Evolutionary conservation across 1,140 invertebrate genomes (phyloP).

Genomic region (Panagrolaimus sp.): DNA sequence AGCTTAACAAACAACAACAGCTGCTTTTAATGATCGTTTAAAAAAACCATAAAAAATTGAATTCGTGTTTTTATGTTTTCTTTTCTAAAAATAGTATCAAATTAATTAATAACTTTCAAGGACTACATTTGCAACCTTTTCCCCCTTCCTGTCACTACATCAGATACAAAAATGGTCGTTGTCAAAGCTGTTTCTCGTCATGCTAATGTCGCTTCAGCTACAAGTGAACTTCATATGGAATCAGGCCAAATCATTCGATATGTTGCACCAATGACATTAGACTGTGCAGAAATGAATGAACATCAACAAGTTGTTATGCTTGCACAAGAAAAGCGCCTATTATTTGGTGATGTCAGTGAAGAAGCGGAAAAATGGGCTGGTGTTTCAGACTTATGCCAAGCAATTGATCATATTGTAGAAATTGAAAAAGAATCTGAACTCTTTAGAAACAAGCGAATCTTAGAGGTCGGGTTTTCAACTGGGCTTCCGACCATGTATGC

Average conservation of each 20-base stretch:
- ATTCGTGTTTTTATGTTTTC: too few species aligned
- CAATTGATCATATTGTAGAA: slow-evolving; percentile 43
- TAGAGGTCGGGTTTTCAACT: slow-evolving; percentile 52
- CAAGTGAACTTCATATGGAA: slow-evolving; percentile 43
- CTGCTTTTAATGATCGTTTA: too few species aligned
- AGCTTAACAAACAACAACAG: too few species aligned
- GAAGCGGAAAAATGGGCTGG: slow-evolving; percentile 41
- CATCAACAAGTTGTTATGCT: slow-evolving; percentile 18
- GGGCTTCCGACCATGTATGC: slow-evolving; percentile 53
- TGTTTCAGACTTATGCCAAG: slow-evolving; percentile 49
- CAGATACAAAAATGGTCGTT: neutral
- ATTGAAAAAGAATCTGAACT: slow-evolving; percentile 50
- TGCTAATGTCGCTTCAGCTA: slow-evolving; percentile 15
- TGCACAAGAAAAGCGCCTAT: slow-evolving; percentile 17
- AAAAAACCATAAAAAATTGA: too few species aligned
- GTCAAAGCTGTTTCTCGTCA: slow-evolving; percentile 1
- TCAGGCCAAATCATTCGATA: slow-evolving; percentile 41
- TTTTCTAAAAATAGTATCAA: too few species aligned
- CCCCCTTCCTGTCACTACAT: neutral
- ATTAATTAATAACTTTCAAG: too few species aligned
- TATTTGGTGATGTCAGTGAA: slow-evolving; percentile 5
- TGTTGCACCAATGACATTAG: slow-evolving; percentile 35
- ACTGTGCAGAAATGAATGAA: slow-evolving; percentile 16
- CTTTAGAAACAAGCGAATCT: slow-evolving; percentile 44
- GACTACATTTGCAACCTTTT: too few species aligned